These are phyloP conservation scores for Sinella curviseta DNA, from an alignment of 1,140 invertebrate species.

Conservation along the genomic window DNA sequence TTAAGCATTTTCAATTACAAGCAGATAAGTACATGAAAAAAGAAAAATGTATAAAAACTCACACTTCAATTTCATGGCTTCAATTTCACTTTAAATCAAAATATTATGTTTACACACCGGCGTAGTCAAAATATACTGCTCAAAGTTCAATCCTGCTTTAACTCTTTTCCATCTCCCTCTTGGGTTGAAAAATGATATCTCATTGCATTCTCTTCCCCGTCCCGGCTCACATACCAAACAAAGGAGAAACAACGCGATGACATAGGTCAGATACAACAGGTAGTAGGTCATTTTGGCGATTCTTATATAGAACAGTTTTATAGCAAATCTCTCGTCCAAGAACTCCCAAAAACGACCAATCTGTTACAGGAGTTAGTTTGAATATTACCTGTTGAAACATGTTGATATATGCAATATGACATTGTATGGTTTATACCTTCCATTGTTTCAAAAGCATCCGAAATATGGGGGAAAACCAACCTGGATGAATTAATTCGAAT, in stretches of 20 bases:
- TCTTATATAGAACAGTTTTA: conserved; percentile 39
- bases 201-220: not conserved
- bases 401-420: not conserved
- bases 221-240: not conserved
- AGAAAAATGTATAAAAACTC: not conserved
- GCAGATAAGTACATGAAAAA: not conserved
- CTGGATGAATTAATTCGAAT: not conserved
- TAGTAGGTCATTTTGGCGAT: conserved; percentile 15
- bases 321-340: conserved; percentile 37
- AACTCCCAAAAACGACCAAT: conserved; percentile 33
- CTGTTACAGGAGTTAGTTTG: not conserved
- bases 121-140: not conserved
- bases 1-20: not conserved
- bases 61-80: not conserved
- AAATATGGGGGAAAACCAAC: not conserved
- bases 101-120: conserved; percentile 2
- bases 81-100: not conserved
- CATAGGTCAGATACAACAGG: not conserved
- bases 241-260: not conserved
- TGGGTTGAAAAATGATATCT: conserved; percentile 3
- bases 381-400: not conserved
- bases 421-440: not conserved
- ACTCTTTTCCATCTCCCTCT: not conserved
- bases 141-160: not conserved
- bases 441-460: not conserved